Conservation (phyloP, 2,113 vertebrate species). For the Dasyurus viverrinus region DNA sequence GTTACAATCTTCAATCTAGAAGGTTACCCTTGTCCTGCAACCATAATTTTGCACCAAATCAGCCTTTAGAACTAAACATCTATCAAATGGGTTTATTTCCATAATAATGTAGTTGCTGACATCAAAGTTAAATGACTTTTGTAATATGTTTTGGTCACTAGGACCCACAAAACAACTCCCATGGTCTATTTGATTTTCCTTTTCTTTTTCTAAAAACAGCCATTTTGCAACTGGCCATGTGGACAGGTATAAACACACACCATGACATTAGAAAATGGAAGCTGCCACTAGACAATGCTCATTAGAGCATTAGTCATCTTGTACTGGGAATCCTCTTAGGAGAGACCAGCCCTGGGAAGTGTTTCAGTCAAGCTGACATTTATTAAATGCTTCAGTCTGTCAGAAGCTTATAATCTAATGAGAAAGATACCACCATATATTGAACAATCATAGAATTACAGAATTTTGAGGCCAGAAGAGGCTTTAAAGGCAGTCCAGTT, state of each 20-base stretch:
- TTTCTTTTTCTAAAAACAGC: not conserved
- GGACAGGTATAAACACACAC: not conserved
- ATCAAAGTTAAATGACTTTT: not conserved
- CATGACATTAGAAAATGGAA: not conserved
- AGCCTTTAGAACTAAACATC: not conserved
- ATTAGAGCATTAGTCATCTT: not conserved
- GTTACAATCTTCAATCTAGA: not conserved
- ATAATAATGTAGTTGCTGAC: not conserved
- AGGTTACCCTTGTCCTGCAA: not conserved
- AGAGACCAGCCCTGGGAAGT: not conserved
- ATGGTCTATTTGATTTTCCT: not conserved
- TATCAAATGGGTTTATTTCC: not conserved
- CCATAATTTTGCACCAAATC: not conserved
- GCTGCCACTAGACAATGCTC: not conserved
- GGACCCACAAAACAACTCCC: not conserved
- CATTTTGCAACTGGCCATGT: not conserved
- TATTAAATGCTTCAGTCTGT: not conserved
- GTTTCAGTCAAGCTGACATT: not conserved
- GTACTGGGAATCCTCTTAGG: not conserved
- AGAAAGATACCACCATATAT: not conserved
- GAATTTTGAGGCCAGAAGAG: not conserved
- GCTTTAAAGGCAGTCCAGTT: not conserved
- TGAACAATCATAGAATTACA: not conserved
- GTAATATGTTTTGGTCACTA: not conserved
- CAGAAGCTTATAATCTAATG: not conserved